phyloP scores from a whole-genome alignment of 2,888 invertebrate genomes.

The Zaprionus obscuricornis region DNA sequence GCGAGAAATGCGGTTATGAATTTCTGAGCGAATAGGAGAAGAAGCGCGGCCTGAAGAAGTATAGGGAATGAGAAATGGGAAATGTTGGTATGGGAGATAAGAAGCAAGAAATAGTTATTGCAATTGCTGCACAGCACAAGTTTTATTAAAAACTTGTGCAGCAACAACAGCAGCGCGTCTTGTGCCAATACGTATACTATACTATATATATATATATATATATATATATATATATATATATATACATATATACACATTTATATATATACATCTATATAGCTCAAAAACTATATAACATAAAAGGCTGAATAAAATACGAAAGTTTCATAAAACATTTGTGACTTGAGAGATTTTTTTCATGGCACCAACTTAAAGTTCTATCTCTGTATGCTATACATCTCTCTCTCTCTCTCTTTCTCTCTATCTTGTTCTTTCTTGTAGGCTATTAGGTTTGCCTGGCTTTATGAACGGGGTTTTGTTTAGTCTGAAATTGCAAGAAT shows the following conservation, averaged over 20 bases:
- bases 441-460: constrained; percentile 33
- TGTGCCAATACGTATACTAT: constrained; percentile 28
- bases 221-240: constrained; percentile 14
- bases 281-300: constrained; percentile 36
- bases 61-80: neutral
- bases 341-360: constrained; percentile 68
- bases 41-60: constrained; percentile 19
- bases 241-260: constrained; percentile 3
- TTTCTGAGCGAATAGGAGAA: constrained; percentile 56
- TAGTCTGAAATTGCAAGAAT: constrained; percentile 52
- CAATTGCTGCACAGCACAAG: constrained; percentile 45
- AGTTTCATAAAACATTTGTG: constrained; percentile 76
- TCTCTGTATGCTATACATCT: too few relatives aligned
- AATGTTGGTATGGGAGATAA: neutral
- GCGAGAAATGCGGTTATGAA: constrained; percentile 69
- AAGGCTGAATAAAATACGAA: constrained; percentile 66
- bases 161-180: constrained; percentile 37
- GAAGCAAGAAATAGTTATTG: too few relatives aligned
- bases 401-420: neutral
- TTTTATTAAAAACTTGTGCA: constrained; percentile 74
- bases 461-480: constrained; percentile 20
- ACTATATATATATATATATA: neutral
- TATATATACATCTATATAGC: too few relatives aligned
- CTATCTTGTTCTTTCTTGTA: neutral
- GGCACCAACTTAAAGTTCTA: constrained; percentile 54